These are phyloP conservation scores for Colletes latitarsis DNA, from an alignment of 1,140 invertebrate species.

Conservation along the genomic window DNA sequence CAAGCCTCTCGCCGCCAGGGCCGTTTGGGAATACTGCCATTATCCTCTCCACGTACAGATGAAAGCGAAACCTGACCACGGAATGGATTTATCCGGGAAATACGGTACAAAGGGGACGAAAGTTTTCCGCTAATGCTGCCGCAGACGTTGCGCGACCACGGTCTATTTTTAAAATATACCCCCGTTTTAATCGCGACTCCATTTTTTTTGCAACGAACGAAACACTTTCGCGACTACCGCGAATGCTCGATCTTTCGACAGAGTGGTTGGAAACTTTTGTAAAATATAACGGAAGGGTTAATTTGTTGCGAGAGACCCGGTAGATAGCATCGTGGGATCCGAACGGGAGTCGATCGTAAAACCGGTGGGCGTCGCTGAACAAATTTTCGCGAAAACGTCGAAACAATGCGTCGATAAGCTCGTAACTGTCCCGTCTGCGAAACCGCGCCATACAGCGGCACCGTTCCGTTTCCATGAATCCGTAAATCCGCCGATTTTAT, in stretches of 20 bases:
- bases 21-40: constrained; percentile 76
- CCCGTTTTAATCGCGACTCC: constrained; percentile 41
- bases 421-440: background rate
- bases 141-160: constrained; percentile 39
- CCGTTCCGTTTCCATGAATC: constrained; percentile 12
- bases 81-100: constrained; percentile 74
- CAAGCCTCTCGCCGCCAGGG: constrained; percentile 27
- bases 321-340: no score
- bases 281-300: no score
- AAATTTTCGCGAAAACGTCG: no score
- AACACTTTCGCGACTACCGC: background rate
- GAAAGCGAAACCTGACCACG: constrained; percentile 78
- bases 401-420: background rate
- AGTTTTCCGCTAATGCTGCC: constrained; percentile 68
- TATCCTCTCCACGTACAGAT: constrained; percentile 76
- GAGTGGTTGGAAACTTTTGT: no score
- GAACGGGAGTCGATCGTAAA: no score
- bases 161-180: constrained; percentile 37
- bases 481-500: constrained; percentile 37
- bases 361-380: no score
- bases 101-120: constrained; percentile 67
- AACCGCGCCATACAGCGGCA: no score
- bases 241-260: background rate
- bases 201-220: background rate
- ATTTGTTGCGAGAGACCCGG: no score